Percentiles rank a stretch among this genome's conserved stretches.
Conservation (phyloP, 2,888 invertebrate genomes). For the Tridacna gigas region DNA sequence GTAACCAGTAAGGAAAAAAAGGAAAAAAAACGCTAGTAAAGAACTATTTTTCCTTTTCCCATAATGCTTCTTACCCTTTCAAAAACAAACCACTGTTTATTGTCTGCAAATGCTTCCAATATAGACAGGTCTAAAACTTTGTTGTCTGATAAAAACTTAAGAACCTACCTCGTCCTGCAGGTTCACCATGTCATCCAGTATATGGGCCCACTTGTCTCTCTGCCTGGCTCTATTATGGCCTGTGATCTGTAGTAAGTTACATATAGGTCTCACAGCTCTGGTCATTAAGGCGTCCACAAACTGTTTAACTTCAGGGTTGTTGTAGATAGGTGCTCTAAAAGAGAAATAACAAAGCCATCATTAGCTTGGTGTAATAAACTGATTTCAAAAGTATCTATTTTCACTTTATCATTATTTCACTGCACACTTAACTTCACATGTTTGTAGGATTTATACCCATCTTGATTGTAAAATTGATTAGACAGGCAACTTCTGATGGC, state of each 20-base stretch:
- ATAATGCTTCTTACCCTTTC: background rate
- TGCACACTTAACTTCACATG: no score
- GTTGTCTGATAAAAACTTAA: no score
- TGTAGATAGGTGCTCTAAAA: conserved; percentile 85
- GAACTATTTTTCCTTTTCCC: background rate
- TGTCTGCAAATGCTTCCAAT: background rate
- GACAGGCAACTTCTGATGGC: no score
- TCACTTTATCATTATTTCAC: no score
- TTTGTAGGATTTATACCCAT: no score
- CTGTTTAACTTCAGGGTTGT: conserved; percentile 92
- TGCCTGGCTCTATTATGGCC: conserved; percentile 98
- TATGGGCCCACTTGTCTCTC: conserved; percentile 95
- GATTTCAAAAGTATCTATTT: no score
- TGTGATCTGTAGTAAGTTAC: conserved; percentile 91
- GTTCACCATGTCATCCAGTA: conserved; percentile 95
- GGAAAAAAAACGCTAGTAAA: no score
- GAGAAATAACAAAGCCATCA: no score
- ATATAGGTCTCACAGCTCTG: conserved; percentile 94
- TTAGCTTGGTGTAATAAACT: no score
- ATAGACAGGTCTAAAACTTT: background rate
- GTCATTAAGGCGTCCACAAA: conserved; percentile 95
- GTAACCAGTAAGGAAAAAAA: background rate
- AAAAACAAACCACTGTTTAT: background rate
- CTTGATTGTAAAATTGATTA: no score
- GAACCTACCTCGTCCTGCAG: conserved; percentile 93